A percentile compares a stretch with the other conserved stretches of the same genome.
These are phyloP conservation scores for Caenorhabditis sp. DNA, from an alignment of 2,888 invertebrate species.

Conservation along the genomic window DNA sequence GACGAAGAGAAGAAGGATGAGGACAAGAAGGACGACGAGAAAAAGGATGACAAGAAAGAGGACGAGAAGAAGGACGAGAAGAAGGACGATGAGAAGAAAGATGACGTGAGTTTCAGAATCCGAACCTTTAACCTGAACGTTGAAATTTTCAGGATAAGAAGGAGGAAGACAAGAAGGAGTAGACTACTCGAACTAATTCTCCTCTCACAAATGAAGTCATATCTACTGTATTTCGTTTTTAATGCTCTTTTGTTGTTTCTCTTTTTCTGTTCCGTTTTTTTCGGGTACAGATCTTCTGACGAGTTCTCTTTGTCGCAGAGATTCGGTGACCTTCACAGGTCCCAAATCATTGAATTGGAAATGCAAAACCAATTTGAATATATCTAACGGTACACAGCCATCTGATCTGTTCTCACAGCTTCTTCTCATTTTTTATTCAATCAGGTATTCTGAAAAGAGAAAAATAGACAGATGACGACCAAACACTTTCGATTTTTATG, in stretches of 20 bases:
- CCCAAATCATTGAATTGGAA: not conserved
- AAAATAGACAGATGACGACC: slow-evolving; percentile 25
- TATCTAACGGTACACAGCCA: slow-evolving; percentile 23
- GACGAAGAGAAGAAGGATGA: slow-evolving; percentile 4
- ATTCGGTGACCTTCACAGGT: not conserved
- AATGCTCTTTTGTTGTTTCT: too few relatives aligned
- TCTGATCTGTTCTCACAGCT: slow-evolving; percentile 35
- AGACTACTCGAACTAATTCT: not conserved
- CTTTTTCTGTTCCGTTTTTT: not conserved
- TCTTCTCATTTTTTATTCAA: slow-evolving; percentile 16
- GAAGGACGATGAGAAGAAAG: slow-evolving; percentile 11
- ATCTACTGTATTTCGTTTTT: too few relatives aligned
- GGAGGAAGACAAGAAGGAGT: slow-evolving; percentile 14
- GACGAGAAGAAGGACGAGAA: not conserved
- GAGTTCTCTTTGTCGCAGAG: too few relatives aligned
- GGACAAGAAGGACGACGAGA: slow-evolving; percentile 10
- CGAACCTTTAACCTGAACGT: not conserved
- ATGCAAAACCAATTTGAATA: not conserved
- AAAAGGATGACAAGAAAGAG: slow-evolving; percentile 9
- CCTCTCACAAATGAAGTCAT: not conserved
- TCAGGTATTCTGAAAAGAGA: slow-evolving; percentile 37
- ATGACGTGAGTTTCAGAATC: not conserved
- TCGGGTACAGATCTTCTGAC: not conserved
- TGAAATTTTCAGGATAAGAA: slow-evolving; percentile 4
- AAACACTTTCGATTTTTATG: slow-evolving; percentile 39